These are phyloP conservation scores for Nansenia antarctica DNA, from an alignment of 2,113 vertebrate species.

Conservation along the genomic window DNA sequence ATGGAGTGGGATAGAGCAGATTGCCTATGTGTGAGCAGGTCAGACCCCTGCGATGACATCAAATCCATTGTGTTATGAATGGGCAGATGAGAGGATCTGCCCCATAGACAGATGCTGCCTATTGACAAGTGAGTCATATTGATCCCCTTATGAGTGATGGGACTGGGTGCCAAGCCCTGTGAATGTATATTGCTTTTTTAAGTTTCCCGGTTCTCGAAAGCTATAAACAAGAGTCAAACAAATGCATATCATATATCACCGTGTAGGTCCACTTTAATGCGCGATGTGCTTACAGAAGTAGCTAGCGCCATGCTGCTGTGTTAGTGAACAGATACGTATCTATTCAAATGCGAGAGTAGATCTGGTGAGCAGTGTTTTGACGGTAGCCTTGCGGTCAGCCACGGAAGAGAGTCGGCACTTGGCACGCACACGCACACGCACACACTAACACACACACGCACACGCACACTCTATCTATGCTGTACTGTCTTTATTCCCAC, in stretches of 20 bases:
- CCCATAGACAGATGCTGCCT: not conserved
- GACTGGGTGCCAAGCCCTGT: not conserved
- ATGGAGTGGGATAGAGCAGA: not conserved
- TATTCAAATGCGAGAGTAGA: no score
- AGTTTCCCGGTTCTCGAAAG: not conserved
- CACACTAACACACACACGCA: no score
- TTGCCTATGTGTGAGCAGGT: not conserved
- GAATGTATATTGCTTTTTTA: not conserved
- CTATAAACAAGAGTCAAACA: slow-evolving; percentile 7
- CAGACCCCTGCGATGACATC: not conserved
- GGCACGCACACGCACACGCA: no score
- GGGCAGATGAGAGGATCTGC: not conserved
- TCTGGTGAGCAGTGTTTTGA: not conserved
- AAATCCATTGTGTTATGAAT: not conserved
- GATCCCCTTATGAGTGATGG: not conserved
- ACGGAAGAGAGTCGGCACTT: no score
- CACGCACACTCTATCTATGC: no score
- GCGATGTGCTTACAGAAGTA: no score
- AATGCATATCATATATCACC: not conserved
- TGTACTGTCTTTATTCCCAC: no score
- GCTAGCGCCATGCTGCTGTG: no score
- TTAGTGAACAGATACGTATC: no score
- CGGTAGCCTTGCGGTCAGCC: no score
- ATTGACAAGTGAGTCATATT: not conserved
- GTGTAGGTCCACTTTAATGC: not conserved